phyloP scores from a whole-genome alignment of 2,797 vertebrate species.

The Dryobates pubescens region DNA sequence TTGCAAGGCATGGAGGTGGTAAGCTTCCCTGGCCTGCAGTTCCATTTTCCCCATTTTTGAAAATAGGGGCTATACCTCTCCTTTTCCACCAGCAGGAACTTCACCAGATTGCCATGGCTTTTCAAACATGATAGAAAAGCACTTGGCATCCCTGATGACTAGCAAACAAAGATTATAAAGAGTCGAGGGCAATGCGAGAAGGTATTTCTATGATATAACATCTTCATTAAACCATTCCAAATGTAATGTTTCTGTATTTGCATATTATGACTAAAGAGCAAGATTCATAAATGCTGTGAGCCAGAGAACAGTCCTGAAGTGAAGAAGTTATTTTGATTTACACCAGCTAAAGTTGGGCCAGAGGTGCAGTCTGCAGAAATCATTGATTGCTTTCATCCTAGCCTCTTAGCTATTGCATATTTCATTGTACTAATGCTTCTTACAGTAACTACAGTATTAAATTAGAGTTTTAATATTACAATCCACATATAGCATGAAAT shows the following conservation, averaged over 20 bases:
- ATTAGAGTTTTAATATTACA: constrained; percentile 59
- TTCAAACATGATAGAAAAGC: no score
- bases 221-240: constrained; percentile 24
- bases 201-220: not conserved
- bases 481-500: constrained; percentile 62
- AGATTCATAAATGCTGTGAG: not conserved
- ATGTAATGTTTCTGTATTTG: constrained; percentile 21
- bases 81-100: no score
- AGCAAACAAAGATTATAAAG: not conserved
- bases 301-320: constrained; percentile 7
- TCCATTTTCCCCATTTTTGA: no score
- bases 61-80: no score
- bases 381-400: constrained; percentile 61
- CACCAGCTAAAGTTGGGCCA: not conserved
- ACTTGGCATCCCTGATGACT: not conserved
- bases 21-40: no score
- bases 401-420: constrained; percentile 47
- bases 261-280: constrained; percentile 6
- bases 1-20: no score
- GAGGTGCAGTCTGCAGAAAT: constrained; percentile 41
- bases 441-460: constrained; percentile 70
- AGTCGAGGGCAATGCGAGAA: not conserved
- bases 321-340: constrained; percentile 32
- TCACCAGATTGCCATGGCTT: no score
- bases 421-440: constrained; percentile 68